Percentiles rank a stretch among this genome's conserved stretches.
Evolutionary conservation across 2,797 vertebrate genomes (phyloP).

Genomic region (Carapus acus): DNA sequence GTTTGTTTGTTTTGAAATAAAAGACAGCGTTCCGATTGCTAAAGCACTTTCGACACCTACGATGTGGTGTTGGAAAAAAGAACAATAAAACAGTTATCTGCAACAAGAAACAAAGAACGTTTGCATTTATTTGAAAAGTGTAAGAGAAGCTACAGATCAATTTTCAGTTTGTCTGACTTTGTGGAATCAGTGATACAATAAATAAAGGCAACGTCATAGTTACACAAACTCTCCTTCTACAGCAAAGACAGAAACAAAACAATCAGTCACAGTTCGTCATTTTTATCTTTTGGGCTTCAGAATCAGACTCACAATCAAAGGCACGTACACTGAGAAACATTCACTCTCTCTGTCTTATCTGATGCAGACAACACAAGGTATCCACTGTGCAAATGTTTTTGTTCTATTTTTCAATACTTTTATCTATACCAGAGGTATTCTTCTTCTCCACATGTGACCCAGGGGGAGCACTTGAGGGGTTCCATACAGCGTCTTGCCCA

Average conservation of each 20-base stretch:
- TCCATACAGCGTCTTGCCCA: no score
- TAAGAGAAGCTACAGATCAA: constrained; percentile 34
- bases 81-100: constrained; percentile 24
- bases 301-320: constrained; percentile 48
- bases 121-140: constrained; percentile 62
- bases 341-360: constrained; percentile 23
- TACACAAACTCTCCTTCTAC: constrained; percentile 40
- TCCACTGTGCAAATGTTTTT: constrained; percentile 46
- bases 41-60: no score
- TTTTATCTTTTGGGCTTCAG: constrained; percentile 18
- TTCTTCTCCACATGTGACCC: no score
- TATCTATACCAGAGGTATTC: no score
- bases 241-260: constrained; percentile 30
- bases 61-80: no score
- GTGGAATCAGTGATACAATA: constrained; percentile 53
- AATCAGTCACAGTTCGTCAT: constrained; percentile 51
- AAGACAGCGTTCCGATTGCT: constrained; percentile 13
- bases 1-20: constrained; percentile 34
- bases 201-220: constrained; percentile 58
- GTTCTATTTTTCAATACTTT: no score
- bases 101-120: no score
- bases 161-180: constrained; percentile 49
- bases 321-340: constrained; percentile 54
- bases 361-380: neutral
- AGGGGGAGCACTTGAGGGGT: no score